phyloP scores from a whole-genome alignment of 2,113 vertebrate species.

The Leucosticte australis region DNA sequence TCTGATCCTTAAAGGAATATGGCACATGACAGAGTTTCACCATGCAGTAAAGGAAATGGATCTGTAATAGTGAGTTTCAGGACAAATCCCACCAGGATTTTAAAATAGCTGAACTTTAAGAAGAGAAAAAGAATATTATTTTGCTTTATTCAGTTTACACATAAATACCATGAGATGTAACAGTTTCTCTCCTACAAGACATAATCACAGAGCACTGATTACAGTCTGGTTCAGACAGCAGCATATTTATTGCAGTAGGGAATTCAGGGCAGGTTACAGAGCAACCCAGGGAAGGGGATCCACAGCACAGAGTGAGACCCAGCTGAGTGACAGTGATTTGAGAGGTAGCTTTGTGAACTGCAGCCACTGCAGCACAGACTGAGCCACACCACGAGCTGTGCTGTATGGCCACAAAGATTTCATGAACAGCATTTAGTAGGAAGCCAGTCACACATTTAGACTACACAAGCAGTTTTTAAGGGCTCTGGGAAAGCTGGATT shows the following conservation, averaged over 20 bases:
- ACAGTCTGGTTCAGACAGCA: background rate
- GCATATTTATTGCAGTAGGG: background rate
- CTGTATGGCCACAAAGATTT: background rate
- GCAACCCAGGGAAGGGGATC: background rate
- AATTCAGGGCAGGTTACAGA: background rate
- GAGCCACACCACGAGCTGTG: accelerated
- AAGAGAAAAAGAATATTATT: background rate
- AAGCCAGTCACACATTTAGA: background rate
- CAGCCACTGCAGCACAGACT: background rate
- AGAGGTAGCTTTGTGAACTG: background rate
- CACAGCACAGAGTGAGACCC: background rate
- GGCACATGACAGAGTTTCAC: background rate
- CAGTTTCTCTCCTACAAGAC: background rate
- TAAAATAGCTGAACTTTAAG: background rate
- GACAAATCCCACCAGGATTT: background rate
- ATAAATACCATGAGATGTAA: background rate
- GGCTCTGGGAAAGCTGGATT: background rate
- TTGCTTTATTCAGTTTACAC: background rate
- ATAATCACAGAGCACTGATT: background rate
- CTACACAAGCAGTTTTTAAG: background rate
- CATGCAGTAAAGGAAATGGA: background rate
- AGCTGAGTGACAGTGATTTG: background rate
- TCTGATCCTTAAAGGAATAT: background rate
- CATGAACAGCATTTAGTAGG: background rate
- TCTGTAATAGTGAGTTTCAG: background rate